Evolutionary conservation across 2,797 vertebrate genomes (phyloP).

Genomic region (Sciurus vulgaris): DNA sequence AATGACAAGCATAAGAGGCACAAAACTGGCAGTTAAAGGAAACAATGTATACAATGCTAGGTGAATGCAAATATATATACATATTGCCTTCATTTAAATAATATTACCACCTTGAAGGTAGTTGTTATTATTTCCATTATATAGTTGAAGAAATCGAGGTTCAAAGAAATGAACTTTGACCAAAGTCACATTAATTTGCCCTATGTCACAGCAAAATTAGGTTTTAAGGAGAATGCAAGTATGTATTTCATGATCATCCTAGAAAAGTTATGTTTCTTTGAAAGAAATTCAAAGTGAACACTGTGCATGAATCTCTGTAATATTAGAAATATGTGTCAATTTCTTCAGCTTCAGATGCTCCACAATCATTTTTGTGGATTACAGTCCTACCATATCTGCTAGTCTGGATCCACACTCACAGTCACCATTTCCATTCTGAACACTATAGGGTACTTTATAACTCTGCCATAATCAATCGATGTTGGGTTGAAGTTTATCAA

Average conservation of each 20-base stretch:
- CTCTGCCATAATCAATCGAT: conserved; percentile 74
- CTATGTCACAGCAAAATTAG: neutral
- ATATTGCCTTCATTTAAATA: neutral
- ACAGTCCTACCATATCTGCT: conserved; percentile 20
- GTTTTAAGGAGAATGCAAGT: conserved; percentile 37
- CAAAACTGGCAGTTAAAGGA: neutral
- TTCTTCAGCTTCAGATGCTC: conserved; percentile 15
- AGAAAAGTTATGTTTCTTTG: neutral
- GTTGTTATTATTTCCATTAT: neutral
- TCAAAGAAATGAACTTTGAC: conserved; percentile 30
- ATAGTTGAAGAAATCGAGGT: neutral
- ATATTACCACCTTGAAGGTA: neutral
- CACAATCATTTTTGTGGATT: conserved; percentile 9
- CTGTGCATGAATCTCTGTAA: conserved; percentile 1
- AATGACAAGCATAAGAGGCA: neutral
- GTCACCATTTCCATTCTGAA: conserved; percentile 76
- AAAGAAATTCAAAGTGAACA: conserved; percentile 37
- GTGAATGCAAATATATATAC: neutral
- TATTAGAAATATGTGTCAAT: conserved; percentile 52
- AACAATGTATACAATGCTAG: conserved; percentile 8
- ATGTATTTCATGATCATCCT: neutral
- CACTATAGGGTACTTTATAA: conserved; percentile 59
- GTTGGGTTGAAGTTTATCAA: conserved; percentile 70
- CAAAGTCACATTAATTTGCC: neutral
- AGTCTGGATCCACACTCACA: neutral